Base-by-base conservation (phyloP, 92 coral and sea anemone species). In the Umimayanthus kanabou region DNA sequence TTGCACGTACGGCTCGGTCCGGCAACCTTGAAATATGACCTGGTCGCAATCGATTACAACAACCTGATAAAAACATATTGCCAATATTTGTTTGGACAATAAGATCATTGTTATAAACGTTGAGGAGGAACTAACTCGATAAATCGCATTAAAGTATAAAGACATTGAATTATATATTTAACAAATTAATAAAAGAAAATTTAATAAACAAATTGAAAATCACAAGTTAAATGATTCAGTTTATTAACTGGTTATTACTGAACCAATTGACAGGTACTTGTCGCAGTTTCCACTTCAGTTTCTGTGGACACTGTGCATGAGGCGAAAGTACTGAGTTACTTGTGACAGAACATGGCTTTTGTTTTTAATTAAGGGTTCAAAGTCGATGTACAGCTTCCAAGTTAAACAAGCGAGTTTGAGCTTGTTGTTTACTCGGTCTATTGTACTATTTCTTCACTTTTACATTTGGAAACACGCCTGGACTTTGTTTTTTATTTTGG, bases 1-100 rank as follows among this genome's bases (percentile, higher is more conserved):
- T 79, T 77, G 14, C 16, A 28, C 20, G 71, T 29, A 53, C 15
- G 83, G 71, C 20, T 0, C 2, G 57, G 57, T 61, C 18, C 42
- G 70, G 57, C 50, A 4, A 30, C 28, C 69, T 61, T 80, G 80
- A 39, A 76, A 76, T 76, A 18, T 57, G 84, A 80, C 84, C 84
- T 57, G 69, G 58, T 61, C 37, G 37, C 37, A 33, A 33, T 33
- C 25, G 69, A 61, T 26, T 61, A 3, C 69, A 61, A 61, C 69
- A 61, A 61, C 69, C 26, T 61, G 69, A 14, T 26, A 61, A 18
- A 3, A 23, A 53, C 6, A 15, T 53, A 53, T 61, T 20, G 69
- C 69, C 69, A 61, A 61, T 23, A 61, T 61, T 61, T 61, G 14
- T 1, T 61, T 61, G 25, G 25, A 23, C 58, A 53, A 53, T 13